Evolutionary conservation across 2,888 invertebrate genomes (phyloP), one percentile per base, ranked within the genome.

Genomic region (Trichogramma evanescens): DNA sequence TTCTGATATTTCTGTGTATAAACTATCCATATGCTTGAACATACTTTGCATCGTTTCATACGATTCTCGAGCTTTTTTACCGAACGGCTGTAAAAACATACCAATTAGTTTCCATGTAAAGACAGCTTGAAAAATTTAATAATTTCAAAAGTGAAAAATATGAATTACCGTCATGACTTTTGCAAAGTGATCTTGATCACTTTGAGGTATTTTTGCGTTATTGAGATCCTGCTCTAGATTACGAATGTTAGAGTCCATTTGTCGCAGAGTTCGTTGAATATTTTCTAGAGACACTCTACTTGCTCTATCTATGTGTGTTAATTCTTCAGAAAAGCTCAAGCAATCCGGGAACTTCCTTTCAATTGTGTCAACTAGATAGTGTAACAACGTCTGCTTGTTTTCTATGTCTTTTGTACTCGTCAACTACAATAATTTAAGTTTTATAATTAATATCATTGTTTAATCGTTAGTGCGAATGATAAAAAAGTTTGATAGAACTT

Each of bases 391-490:
- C 65, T 89, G 89, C 71, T 93, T 92, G 76, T 96, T 95, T 70
- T 97, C 93, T 49, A 89, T 81, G 73, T 96, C 93, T 80, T 98
- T 98, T n/a, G 93, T 93, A 62, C 89, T 86, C 4, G 89, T 89
- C 65, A 93, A 79, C 87, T 89, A 77, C 9, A 64, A 66, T 56
- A 40, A 57, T 69, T 67, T 59, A 64, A 61, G 43, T 53, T 62
- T 10, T 49, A 53, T 9, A 10, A 44, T 41, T 2, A 48, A 13
- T 41, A 45, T 8, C 7, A 1, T 41, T 51, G 45, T 42, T 7
- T 6, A 6, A n/a, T 39, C 45, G 6, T 39, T 9, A 49, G 13
- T 49, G 49, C 3, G 49, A 49, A 10, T 50, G 41, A 41, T 38
- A 50, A 56, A 48, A 40, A 51, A 3, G 5, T 9, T 13, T 52